These are phyloP conservation scores for Gallinago solitaria DNA, from an alignment of 2,797 vertebrate genomes.

Conservation along the genomic window DNA sequence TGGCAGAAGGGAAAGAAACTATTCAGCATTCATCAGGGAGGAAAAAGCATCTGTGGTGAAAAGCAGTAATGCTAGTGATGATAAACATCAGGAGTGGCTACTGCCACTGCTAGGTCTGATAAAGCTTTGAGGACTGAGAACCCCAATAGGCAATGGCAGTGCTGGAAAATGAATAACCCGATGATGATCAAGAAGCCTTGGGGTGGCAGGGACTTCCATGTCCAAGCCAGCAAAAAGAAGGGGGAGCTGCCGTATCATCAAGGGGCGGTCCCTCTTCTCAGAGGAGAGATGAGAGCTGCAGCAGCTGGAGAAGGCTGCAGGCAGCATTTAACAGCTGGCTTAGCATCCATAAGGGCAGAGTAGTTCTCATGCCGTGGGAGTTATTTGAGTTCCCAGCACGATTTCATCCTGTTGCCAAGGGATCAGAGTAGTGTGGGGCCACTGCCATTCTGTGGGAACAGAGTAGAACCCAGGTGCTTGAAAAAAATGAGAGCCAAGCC, in stretches of 20 bases:
- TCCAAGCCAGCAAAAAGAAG: background rate
- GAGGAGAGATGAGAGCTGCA: background rate
- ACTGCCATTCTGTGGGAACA: background rate
- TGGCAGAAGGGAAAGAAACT: constrained; percentile 17
- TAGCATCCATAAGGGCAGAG: background rate
- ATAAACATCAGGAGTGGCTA: background rate
- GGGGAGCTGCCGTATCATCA: background rate
- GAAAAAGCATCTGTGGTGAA: background rate
- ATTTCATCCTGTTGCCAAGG: background rate
- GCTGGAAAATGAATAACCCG: background rate
- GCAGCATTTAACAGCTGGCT: background rate
- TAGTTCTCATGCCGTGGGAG: fast-evolving
- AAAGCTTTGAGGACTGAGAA: background rate
- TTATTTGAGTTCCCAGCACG: background rate
- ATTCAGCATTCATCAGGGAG: constrained; percentile 24
- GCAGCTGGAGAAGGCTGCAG: constrained; percentile 18
- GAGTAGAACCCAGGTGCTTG: background rate
- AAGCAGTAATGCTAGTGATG: background rate
- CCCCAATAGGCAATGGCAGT: background rate
- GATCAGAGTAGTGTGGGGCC: background rate
- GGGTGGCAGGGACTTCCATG: background rate
- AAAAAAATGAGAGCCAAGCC: background rate
- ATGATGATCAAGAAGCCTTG: background rate
- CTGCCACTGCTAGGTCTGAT: background rate
- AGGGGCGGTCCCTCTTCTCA: background rate